Evolutionary conservation across 2,113 vertebrate genomes (phyloP).

Genomic region (Castor canadensis): DNA sequence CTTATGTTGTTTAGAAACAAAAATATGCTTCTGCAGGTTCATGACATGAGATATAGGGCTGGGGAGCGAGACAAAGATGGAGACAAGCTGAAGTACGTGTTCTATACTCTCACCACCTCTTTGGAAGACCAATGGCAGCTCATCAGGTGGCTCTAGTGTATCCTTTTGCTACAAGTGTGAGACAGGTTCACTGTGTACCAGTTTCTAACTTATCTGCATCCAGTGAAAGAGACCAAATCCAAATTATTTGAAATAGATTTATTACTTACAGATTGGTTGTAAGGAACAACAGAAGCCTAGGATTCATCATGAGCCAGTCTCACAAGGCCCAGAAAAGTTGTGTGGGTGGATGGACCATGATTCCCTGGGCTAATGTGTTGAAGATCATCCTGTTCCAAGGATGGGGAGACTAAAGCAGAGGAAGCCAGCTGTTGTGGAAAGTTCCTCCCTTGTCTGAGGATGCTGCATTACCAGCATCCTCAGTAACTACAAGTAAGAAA

Average conservation of each 20-base stretch:
- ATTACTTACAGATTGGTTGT: neutral
- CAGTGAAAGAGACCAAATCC: neutral
- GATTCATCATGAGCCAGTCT: neutral
- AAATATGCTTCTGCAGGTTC: neutral
- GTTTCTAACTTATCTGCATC: neutral
- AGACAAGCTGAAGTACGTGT: neutral
- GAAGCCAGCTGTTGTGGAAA: neutral
- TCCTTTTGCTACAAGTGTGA: constrained; percentile 88
- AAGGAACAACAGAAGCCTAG: neutral
- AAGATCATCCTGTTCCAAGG: neutral
- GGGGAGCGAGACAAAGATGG: no score
- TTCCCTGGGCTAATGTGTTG: neutral
- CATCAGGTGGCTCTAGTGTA: constrained; percentile 87
- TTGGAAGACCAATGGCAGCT: constrained; percentile 88
- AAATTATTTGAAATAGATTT: neutral
- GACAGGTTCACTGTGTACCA: neutral
- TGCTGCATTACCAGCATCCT: neutral
- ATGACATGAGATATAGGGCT: neutral
- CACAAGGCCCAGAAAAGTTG: neutral
- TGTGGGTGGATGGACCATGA: neutral
- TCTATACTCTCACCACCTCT: neutral
- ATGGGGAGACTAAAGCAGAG: neutral
- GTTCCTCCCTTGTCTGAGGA: neutral
- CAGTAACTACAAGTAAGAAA: neutral
- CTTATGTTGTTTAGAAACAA: neutral